Conservation (phyloP, 1,140 invertebrate genomes). For the Drosophila seguyi region DNA sequence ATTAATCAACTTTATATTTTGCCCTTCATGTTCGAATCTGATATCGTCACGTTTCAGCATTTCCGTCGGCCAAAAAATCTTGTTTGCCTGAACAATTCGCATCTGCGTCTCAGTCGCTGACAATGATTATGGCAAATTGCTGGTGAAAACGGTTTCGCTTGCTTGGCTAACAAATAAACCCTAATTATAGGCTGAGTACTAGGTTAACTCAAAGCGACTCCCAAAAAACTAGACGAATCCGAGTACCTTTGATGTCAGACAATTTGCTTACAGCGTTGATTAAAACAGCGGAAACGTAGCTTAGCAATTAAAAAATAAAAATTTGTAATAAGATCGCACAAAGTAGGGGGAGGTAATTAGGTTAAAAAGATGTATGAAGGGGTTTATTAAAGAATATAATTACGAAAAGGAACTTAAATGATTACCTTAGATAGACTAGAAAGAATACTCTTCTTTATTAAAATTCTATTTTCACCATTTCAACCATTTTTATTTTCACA, state of each 20-base stretch:
- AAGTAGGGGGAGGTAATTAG: not conserved
- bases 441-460: too few relatives aligned
- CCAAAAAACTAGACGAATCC: slow-evolving; percentile 11
- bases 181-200: slow-evolving; percentile 36
- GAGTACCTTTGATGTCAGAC: slow-evolving; percentile 18
- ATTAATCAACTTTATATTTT: not conserved
- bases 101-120: slow-evolving; percentile 23
- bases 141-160: slow-evolving; percentile 55
- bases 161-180: slow-evolving; percentile 51
- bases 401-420: not conserved
- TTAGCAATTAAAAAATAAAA: slow-evolving; percentile 53
- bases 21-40: slow-evolving; percentile 15
- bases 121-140: slow-evolving; percentile 43
- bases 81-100: slow-evolving; percentile 46
- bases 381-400: not conserved
- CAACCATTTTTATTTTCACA: too few relatives aligned
- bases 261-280: slow-evolving; percentile 36
- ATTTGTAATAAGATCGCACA: slow-evolving; percentile 1
- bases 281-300: slow-evolving; percentile 39
- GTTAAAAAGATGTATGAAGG: not conserved
- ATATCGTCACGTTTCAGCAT: slow-evolving; percentile 42
- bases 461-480: too few relatives aligned
- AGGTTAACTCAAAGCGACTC: slow-evolving; percentile 1
- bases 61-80: slow-evolving; percentile 19
- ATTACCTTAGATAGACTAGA: not conserved